Conservation (phyloP, 2,113 vertebrate species). For the Polypterus senegalus region DNA sequence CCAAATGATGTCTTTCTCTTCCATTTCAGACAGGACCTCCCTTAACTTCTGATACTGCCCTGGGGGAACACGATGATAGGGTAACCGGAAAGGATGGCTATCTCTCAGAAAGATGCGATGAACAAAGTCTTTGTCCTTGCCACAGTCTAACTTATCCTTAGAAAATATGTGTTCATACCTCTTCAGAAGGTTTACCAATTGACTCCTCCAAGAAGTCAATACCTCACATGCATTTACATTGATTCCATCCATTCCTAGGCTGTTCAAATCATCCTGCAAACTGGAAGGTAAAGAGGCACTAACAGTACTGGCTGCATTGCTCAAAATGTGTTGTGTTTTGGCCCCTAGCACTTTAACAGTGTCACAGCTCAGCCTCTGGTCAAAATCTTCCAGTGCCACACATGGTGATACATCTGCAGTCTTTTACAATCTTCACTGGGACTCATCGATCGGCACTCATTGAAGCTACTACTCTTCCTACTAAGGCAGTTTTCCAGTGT, state of each 20-base stretch:
- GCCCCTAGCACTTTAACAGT: neutral
- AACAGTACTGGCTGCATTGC: neutral
- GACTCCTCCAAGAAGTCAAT: conserved; percentile 5
- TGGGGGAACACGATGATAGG: conserved; percentile 9
- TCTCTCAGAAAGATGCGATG: conserved; percentile 12
- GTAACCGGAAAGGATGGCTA: conserved; percentile 4
- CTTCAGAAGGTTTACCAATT: neutral
- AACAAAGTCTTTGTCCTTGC: conserved; percentile 6
- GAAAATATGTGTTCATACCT: conserved; percentile 9
- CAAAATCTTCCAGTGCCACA: neutral
- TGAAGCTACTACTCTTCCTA: neutral
- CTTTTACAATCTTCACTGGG: conserved; percentile 8
- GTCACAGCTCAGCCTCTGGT: neutral
- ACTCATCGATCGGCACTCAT: conserved; percentile 13
- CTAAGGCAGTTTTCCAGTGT: conserved; percentile 4
- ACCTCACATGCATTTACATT: conserved; percentile 17
- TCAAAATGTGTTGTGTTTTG: neutral
- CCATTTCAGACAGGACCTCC: conserved; percentile 16
- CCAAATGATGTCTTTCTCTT: conserved; percentile 15
- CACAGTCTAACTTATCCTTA: conserved; percentile 13
- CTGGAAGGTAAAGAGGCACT: neutral
- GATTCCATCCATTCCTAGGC: conserved; percentile 1
- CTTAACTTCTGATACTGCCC: conserved; percentile 15
- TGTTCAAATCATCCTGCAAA: neutral
- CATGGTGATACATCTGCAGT: conserved; percentile 8